Base-by-base conservation (phyloP, 2,888 invertebrate genomes). In the Prenolepis imparis region DNA sequence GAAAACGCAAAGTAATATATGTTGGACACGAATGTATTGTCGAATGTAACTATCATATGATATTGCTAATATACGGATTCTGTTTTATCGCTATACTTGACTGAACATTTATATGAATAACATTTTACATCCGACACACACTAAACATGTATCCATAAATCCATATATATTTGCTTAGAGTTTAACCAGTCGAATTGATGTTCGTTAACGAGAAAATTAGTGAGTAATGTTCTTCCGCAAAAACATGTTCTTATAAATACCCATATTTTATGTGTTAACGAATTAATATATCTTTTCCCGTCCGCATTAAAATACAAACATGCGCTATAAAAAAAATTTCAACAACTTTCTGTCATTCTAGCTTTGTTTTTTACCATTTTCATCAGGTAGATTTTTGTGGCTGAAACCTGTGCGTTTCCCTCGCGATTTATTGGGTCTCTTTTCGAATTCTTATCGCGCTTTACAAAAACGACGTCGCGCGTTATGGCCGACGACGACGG, bases 401-500 rank as follows among this genome's bases (percentile, higher is more conserved):
- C 39, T 68, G 48, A 55, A n/a, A 63, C 66, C 66, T 83, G 64
- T 67, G 75, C 21, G 82, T 59, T 74, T 81, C 74, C 80, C 61
- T 57, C 72, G 85, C 77, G 86, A 90, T 90, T 89, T 90, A 90
- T 91, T 87, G 91, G 86, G 55, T 83, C 90, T 89, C 88, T 86
- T 91, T 91, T 88, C 89, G 90, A 89, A 91, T 91, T 91, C 90
- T 89, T 88, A 88, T 91, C 91, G 90, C 88, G 91, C 87, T 87
- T 83, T 91, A 64, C 91, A 87, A 90, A 90, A 91, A 91, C 90
- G 90, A 86, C 86, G 89, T 86, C 70, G 84, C 90, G 82, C 88
- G 86, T 85, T 86, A 86, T 88, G 70, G 68, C 66, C 67, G n/a
- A 52, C 48, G 81, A 72, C 82, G 82, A 72, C 82, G 36, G 68